These are phyloP conservation scores for Kryptopterus vitreolus DNA, from an alignment of 2,797 vertebrate species.

Conservation along the genomic window DNA sequence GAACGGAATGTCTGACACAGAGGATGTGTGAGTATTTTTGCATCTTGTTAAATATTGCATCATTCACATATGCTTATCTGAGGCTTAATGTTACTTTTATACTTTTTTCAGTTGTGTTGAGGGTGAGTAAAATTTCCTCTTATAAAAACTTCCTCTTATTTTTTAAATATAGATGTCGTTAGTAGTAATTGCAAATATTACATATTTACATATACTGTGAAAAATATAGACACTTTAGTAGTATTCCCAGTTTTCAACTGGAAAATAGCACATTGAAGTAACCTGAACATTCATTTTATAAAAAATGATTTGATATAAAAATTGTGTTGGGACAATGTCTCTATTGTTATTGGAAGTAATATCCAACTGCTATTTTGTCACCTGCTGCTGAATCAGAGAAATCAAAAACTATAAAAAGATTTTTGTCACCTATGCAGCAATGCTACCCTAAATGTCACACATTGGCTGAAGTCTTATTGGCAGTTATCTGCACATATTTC, in stretches of 20 bases:
- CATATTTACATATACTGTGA: neutral
- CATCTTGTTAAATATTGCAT: neutral
- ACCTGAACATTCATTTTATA: neutral
- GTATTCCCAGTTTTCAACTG: neutral
- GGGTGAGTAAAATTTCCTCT: slow-evolving; percentile 76
- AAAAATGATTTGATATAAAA: neutral
- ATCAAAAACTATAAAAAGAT: neutral
- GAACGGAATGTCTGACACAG: slow-evolving; percentile 88
- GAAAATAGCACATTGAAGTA: too few relatives aligned
- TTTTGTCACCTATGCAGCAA: neutral
- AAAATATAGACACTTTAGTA: neutral
- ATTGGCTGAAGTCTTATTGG: slow-evolving; percentile 13
- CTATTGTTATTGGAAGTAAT: too few relatives aligned
- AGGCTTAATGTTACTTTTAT: slow-evolving; percentile 19
- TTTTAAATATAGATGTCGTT: too few relatives aligned
- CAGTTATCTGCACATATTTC: neutral
- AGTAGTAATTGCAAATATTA: neutral
- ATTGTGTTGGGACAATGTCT: neutral
- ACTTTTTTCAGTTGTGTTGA: slow-evolving; percentile 77
- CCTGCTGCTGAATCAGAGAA: neutral
- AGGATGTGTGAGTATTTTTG: slow-evolving; percentile 85
- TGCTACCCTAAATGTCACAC: neutral
- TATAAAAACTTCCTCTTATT: neutral
- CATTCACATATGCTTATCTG: neutral
- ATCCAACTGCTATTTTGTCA: too few relatives aligned